Conservation (phyloP, 2,888 invertebrate genomes). For the Cylindroiulus punctatus region DNA sequence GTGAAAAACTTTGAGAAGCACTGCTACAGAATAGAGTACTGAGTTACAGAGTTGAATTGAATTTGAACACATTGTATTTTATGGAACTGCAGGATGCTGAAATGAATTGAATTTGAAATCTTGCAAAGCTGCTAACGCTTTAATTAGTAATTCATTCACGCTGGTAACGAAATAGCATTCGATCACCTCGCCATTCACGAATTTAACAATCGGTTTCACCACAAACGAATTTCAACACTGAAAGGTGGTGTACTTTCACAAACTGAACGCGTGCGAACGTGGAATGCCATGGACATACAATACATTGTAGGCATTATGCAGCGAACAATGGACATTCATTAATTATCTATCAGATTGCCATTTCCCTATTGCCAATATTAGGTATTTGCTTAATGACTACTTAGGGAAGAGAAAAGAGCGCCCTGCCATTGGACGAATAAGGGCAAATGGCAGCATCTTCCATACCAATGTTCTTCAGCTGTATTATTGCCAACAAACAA, state of each 20-base stretch:
- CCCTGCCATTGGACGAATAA: not conserved
- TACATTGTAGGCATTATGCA: not conserved
- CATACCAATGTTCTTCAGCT: not conserved
- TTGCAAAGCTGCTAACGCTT: not conserved
- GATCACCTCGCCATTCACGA: not conserved
- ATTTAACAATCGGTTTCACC: slow-evolving; percentile 1
- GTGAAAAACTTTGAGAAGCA: too few relatives aligned
- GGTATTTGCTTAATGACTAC: not conserved
- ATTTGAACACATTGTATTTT: too few relatives aligned
- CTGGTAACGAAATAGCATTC: not conserved
- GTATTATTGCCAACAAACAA: not conserved
- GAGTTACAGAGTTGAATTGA: too few relatives aligned
- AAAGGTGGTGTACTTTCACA: not conserved
- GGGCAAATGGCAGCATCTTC: slow-evolving; percentile 35
- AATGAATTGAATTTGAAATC: too few relatives aligned
- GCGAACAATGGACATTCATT: not conserved
- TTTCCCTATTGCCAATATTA: slow-evolving; percentile 2
- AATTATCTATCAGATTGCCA: slow-evolving; percentile 7
- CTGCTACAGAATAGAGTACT: too few relatives aligned
- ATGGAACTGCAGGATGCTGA: too few relatives aligned
- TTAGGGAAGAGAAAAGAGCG: not conserved
- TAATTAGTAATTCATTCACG: not conserved
- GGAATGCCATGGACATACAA: not conserved
- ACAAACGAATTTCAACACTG: not conserved
- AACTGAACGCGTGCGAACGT: not conserved